Evolutionary conservation across 1,140 invertebrate species (phyloP), one percentile per base, ranked within the genome.

Genomic region (Diabrotica virgifera): DNA sequence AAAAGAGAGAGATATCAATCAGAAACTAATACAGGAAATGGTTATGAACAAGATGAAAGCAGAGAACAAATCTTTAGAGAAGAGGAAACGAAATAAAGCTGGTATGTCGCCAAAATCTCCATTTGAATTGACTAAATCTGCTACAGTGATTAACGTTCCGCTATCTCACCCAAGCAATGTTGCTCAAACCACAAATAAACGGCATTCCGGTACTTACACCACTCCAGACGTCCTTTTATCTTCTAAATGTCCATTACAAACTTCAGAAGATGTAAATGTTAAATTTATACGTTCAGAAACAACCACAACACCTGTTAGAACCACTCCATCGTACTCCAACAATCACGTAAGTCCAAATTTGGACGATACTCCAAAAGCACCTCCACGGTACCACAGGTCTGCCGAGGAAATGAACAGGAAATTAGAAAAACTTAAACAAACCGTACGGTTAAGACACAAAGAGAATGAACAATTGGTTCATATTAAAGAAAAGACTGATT

Each of bases 21-120:
- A 78, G 62, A 77, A 72, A 54, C 63, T 79, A 7, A 68, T 79
- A n/a, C 88, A 91, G 71, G 89, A 91, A 76, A 81, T 93, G 75
- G 84, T 93, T 36, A 89, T 92, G 86, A 89, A 89, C 59, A 90
- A 90, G 74, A 82, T 91, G 54, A 84, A 87, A 67, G 85, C 86
- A 10, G 86, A 88, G 67, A 89, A 87, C 65, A 87, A 87, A 68
- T 83, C 70, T 14, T 56, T 79, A 24, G 76, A 79, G 53, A 58
- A 73, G 14, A 74, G 74, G 37, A 69, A 70, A 51, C 55, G 77
- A 36, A 71, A 67, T 61, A 62, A 72, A 10, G 35, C 52, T 6
- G 57, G 52, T 59, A 63, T 71, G 57, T 71, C 65, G 14, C 72
- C 69, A 6, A 72, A 56, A 37, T 65, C 69, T 52, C 69, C 74